A percentile compares a stretch with the other conserved stretches of the same genome.
These are phyloP conservation scores for Stenolophus ochropezus DNA, from an alignment of 2,888 invertebrate species.

Conservation along the genomic window DNA sequence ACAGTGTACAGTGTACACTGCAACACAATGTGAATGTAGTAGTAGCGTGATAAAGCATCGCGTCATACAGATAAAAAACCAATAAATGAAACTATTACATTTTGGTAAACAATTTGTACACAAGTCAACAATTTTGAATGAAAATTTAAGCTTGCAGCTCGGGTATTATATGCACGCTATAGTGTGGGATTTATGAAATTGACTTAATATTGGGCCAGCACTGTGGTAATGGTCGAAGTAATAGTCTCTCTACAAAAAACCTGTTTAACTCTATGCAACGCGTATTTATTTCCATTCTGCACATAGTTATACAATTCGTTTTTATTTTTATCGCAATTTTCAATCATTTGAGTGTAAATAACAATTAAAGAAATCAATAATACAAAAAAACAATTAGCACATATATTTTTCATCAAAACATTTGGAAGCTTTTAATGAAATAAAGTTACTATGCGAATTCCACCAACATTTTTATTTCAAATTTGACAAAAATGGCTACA, in stretches of 20 bases:
- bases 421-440: not conserved
- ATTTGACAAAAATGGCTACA: no score
- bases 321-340: not conserved
- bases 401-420: not conserved
- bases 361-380: not conserved
- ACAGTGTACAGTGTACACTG: not conserved
- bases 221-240: not conserved
- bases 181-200: not conserved
- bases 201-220: not conserved
- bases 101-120: conserved; percentile 11
- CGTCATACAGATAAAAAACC: conserved; percentile 14
- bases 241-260: not conserved
- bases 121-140: conserved; percentile 11
- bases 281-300: not conserved
- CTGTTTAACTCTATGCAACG: not conserved
- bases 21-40: not conserved
- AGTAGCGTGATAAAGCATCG: not conserved
- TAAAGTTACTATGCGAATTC: no score
- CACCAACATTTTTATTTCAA: no score
- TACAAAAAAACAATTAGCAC: not conserved
- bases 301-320: not conserved
- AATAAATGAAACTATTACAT: conserved; percentile 18
- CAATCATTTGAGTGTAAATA: not conserved
- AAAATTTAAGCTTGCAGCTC: not conserved
- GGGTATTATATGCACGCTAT: not conserved